Conservation (phyloP, 2,113 vertebrate species). For the Climacteris rufus region DNA sequence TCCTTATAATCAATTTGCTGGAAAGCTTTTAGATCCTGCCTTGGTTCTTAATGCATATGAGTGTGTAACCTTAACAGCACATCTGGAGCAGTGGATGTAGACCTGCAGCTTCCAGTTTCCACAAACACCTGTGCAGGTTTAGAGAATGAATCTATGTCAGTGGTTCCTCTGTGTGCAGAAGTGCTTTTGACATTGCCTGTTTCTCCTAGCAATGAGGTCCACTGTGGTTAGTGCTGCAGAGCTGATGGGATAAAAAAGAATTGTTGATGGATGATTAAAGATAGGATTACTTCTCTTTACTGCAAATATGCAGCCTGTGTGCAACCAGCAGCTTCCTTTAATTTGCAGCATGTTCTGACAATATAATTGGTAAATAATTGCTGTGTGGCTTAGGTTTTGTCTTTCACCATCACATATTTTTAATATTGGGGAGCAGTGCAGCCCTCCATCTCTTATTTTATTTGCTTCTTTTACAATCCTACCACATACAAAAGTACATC, state of each 20-base stretch:
- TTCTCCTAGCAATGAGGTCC: background rate
- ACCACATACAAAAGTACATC: background rate
- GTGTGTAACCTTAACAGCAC: background rate
- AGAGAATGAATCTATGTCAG: background rate
- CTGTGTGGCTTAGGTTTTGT: background rate
- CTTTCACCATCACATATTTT: slow-evolving; percentile 18
- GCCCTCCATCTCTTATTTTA: background rate
- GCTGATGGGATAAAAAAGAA: background rate
- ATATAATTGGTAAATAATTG: slow-evolving; percentile 16
- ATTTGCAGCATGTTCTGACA: slow-evolving; percentile 16
- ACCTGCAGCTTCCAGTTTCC: background rate
- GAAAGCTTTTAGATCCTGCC: background rate
- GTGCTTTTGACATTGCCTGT: background rate
- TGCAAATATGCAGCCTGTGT: background rate
- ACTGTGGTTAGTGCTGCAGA: background rate
- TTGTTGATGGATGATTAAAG: background rate
- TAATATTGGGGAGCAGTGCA: background rate
- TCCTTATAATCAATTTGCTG: background rate
- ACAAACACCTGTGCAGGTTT: background rate
- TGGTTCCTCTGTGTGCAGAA: background rate
- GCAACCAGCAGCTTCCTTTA: background rate
- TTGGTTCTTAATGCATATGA: fast-evolving
- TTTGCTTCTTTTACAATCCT: slow-evolving; percentile 34
- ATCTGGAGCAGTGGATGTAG: background rate
- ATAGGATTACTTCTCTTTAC: background rate